phyloP scores from a whole-genome alignment of 2,797 vertebrate species.

The Valencia hispanica region DNA sequence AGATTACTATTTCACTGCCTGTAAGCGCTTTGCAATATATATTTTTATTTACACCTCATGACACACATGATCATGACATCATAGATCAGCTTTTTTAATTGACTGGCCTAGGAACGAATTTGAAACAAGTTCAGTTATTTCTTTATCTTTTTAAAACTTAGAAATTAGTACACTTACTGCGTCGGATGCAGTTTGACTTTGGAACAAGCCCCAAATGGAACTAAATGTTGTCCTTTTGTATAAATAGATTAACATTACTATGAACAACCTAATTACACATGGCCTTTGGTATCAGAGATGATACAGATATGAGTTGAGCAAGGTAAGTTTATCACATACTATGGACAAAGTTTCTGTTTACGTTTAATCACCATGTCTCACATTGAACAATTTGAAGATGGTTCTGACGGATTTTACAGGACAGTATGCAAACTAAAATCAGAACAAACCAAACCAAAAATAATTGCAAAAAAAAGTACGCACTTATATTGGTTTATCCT shows the following conservation, averaged over 20 bases:
- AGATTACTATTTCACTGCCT: not conserved
- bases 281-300: too few relatives aligned
- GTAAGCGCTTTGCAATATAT: not conserved
- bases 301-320: not conserved
- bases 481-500: not conserved
- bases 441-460: not conserved
- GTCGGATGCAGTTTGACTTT: not conserved
- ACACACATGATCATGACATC: not conserved
- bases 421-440: not conserved
- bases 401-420: not conserved
- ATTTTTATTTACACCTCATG: not conserved
- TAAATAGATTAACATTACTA: not conserved
- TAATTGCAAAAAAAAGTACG: too few relatives aligned
- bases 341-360: not conserved
- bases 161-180: not conserved
- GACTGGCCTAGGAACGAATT: too few relatives aligned
- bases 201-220: not conserved
- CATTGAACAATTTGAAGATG: not conserved
- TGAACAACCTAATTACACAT: too few relatives aligned
- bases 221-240: not conserved
- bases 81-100: not conserved
- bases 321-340: not conserved
- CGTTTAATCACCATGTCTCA: not conserved
- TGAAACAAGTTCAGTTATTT: too few relatives aligned
- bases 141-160: too few relatives aligned